Evolutionary conservation across 2,888 invertebrate species (phyloP).

Genomic region (Watsonalla cultraria): DNA sequence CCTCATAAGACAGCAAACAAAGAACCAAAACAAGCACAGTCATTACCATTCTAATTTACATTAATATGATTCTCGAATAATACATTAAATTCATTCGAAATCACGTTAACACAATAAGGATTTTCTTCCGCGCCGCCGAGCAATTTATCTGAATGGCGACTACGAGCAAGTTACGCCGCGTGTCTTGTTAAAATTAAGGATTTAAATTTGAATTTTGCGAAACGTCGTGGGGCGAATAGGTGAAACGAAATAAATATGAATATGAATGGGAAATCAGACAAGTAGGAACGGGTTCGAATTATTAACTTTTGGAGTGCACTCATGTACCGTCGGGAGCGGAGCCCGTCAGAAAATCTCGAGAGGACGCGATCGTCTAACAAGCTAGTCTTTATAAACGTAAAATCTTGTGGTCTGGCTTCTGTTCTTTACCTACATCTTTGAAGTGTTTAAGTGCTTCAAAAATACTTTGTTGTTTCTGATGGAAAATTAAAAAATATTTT

Average conservation of each 20-base stretch:
- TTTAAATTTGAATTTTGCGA: slow-evolving; percentile 64
- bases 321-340: slow-evolving; percentile 47
- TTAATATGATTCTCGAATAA: slow-evolving; percentile 68
- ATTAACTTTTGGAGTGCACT: slow-evolving; percentile 73
- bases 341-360: slow-evolving; percentile 32
- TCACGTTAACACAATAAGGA: slow-evolving; percentile 57
- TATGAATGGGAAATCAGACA: slow-evolving; percentile 75
- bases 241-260: slow-evolving; percentile 78
- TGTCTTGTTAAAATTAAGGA: slow-evolving; percentile 73
- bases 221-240: slow-evolving; percentile 62
- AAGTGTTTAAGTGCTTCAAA: no score
- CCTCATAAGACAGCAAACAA: slow-evolving; percentile 29
- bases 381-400: slow-evolving; percentile 49
- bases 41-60: slow-evolving; percentile 63
- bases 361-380: slow-evolving; percentile 40
- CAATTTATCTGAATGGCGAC: slow-evolving; percentile 49
- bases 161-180: slow-evolving; percentile 42
- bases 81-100: slow-evolving; percentile 65
- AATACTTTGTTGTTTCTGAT: no score
- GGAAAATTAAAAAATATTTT: no score
- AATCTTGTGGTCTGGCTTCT: slow-evolving; percentile 20
- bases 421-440: not conserved
- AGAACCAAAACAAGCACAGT: slow-evolving; percentile 55
- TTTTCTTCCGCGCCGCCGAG: slow-evolving; percentile 64
- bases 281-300: slow-evolving; percentile 70